Evolutionary conservation across 2,797 vertebrate genomes (phyloP).

Genomic region (Botia kubotai): DNA sequence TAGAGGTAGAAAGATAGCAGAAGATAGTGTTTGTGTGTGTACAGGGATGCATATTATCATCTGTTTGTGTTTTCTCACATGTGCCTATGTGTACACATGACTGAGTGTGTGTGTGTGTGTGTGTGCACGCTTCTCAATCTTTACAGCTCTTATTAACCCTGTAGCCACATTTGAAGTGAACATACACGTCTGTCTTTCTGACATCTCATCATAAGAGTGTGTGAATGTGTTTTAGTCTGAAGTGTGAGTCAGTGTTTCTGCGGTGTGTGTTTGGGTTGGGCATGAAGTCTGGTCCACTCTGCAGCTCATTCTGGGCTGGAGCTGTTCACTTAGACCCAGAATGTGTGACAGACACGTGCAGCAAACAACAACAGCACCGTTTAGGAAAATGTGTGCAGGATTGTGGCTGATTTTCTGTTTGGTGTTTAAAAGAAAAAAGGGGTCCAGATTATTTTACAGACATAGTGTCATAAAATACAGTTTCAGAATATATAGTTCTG

Average conservation of each 20-base stretch:
- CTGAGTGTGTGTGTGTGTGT: background rate
- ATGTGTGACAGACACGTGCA: too few relatives aligned
- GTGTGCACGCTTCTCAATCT: background rate
- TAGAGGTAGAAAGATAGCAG: background rate
- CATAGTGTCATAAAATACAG: too few relatives aligned
- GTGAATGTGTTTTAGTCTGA: background rate
- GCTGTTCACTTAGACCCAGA: too few relatives aligned
- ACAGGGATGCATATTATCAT: slow-evolving; percentile 8
- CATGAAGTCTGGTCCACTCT: too few relatives aligned
- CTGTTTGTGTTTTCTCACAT: slow-evolving; percentile 39
- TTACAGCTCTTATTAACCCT: background rate
- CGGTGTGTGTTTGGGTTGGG: background rate
- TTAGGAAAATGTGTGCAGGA: too few relatives aligned
- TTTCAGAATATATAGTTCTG: too few relatives aligned
- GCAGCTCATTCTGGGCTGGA: too few relatives aligned
- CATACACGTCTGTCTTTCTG: background rate
- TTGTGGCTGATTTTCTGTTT: too few relatives aligned
- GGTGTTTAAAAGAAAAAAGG: too few relatives aligned
- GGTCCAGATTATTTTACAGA: too few relatives aligned
- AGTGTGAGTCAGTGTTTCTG: background rate
- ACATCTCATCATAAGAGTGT: background rate
- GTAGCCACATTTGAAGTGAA: background rate
- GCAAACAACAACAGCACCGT: too few relatives aligned
- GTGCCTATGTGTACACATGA: slow-evolving; percentile 44
- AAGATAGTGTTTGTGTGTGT: background rate